Base-by-base conservation (phyloP, 2,113 vertebrate species). In the Euleptes europaea region DNA sequence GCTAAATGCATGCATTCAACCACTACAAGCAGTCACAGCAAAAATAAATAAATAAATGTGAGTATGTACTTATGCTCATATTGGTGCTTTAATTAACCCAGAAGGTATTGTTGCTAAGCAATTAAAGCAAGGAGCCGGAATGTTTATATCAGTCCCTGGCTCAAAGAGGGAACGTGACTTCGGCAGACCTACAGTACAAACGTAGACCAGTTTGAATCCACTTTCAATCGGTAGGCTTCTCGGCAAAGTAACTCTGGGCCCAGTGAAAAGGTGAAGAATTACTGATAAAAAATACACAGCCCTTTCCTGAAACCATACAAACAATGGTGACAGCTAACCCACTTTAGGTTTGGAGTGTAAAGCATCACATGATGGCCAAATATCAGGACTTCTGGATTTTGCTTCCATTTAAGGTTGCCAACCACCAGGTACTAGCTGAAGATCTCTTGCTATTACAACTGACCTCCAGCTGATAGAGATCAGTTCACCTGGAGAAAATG, bases 101-200 rank as follows among this genome's bases (percentile, higher is more conserved):
- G 74, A 57, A 54, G 83, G 83, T 67, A 77, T 77, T 77, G 74
- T 78, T 84, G 83, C 83, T 65, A 77, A 15, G 83, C 73, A 54
- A 84, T 84, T 75, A 66, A 75, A 76, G 42, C 57, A 49, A 67
- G n/a, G 9, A 54, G 26, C 26, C 47, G 69, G 83, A 67, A 69
- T 84, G 83, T 84, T 84, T 84, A 54, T 65, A 40, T 77, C 26
- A n/a, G 35, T 69, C 35, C 60, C 44, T 40, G 19, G 28, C 73
- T 70, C 72, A 54, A 77, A 49, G 42, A 35, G 33, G 33, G 67
- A 54, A 84, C 67, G n/a, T 49, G 23, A 44, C 51, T 38, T 40
- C 14, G 33, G 42, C 23, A 40, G 28, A 51, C 7, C 38, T 31
- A n/a, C 28, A 6, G 26, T 31, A 44, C 14, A 42, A 28, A n/a